Evolutionary conservation across 2,797 vertebrate genomes (phyloP).

Genomic region (Pteronotus mesoamericanus): DNA sequence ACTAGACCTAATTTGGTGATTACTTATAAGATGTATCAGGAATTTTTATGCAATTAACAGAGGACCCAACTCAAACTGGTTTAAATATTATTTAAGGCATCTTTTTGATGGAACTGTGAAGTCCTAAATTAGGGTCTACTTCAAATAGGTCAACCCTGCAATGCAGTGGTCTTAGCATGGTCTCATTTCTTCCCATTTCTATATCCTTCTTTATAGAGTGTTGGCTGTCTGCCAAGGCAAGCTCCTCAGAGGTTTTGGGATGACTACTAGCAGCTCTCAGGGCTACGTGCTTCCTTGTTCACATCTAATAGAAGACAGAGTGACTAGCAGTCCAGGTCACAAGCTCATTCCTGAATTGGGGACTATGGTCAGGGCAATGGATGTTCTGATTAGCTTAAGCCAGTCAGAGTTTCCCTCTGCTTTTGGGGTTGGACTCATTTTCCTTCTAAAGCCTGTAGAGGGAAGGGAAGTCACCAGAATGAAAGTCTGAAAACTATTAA

Average conservation of each 20-base stretch:
- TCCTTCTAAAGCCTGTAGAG: background rate
- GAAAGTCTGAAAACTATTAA: constrained; percentile 5
- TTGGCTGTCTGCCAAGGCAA: background rate
- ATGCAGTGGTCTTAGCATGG: background rate
- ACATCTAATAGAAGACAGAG: background rate
- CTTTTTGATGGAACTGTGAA: background rate
- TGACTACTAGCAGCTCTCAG: background rate
- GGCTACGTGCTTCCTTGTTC: background rate
- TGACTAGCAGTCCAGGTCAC: background rate
- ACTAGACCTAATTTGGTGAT: background rate
- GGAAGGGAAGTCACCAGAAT: background rate
- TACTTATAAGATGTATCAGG: background rate
- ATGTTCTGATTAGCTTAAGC: background rate
- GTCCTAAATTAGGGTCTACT: background rate
- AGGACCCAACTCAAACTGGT: background rate
- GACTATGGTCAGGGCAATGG: background rate
- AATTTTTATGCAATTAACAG: background rate
- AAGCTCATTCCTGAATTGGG: background rate
- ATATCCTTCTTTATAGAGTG: background rate
- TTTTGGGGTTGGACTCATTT: background rate
- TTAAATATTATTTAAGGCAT: background rate
- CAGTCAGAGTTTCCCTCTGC: background rate
- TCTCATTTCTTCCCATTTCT: background rate
- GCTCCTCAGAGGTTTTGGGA: background rate
- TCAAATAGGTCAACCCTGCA: background rate